Base-by-base conservation (phyloP, 2,113 vertebrate genomes). In the Paratilapia polleni region DNA sequence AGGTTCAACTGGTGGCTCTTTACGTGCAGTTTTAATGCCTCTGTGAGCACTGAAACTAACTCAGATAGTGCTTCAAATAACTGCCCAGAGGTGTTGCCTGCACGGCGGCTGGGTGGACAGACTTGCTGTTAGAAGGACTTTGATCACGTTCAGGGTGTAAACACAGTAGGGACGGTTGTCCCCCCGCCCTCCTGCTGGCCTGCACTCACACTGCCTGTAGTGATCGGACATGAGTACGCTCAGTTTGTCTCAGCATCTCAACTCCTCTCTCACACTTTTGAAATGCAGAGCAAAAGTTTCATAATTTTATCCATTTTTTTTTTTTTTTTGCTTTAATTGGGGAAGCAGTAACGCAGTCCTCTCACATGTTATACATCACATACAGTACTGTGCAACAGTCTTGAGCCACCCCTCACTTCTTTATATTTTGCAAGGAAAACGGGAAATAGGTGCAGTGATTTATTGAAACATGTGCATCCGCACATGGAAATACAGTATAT, bases 361-460 rank as follows among this genome's bases (percentile, higher is more conserved):
- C 20, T 52, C 43, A 20, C 47, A 43, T 13, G 14, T 4, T 14
- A 11, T 5, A 36, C 6, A 36, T 36, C 34, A 36, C 34, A 36
- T 36, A 36, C 34, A 36, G 38, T 31, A 41, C 43, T 31, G 26
- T 26, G 28, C 66, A 73, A 47, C 31, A 73, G 17, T 73, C 43
- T 73, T 54, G 68, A 52, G 0, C 26, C 41, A 20, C 47, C 2
- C 41, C 5, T 26, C 15, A 8, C 4, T 1, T 38, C 41, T 43
- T 43, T 43, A 13, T 12, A 14, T 4, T 43, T 43, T 31, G 28
- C 28, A 3, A 4, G 28, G 38, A 47, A 0, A 68, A 26, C 6
- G 24, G 10, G 26, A 26, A 68, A 68, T 47, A 22, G 0, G n/a
- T 47, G 0, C 63, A 68, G 63, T 5, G n/a, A 41, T 41, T 64